Evolutionary conservation across 2,113 vertebrate genomes (phyloP), one percentile per base, ranked within the genome.

Genomic region (Potamarius usumacintae): DNA sequence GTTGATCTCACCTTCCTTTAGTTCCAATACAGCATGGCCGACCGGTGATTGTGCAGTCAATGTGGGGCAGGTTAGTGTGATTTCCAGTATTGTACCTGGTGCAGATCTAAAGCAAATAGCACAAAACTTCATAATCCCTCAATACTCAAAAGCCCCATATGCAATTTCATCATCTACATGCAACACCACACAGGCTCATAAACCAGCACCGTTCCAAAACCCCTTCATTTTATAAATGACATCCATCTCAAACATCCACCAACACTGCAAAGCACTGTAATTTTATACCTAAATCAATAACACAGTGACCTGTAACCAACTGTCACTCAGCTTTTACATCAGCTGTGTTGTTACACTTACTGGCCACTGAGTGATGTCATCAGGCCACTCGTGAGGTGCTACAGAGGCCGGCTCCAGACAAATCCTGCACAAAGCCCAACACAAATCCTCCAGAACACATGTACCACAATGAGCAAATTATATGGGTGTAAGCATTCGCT

Each of bases 301-400:
- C 17, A 3, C 6, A 71, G 27, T 71, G 69, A 72, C 34, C 7
- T 18, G 74, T 7, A 53, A 55, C 25, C 62, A 67, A 52, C 25
- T 52, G 55, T 20, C 62, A 30, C 5, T 48, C n/a, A 48, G 17
- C 8, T n/a, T 34, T 60, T 25, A 17, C 10, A 22, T 11, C 63
- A 22, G 34, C 0, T 6, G 58, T 88, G 77, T 0, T 57, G 11
- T 20, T 60, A 52, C 50, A 94, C 98, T 96, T 93, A 99, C 98
- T 57, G 98, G 98, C 98, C 98, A 99, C 88, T 97, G 97, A 92
- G 98, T 99, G 95, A 99, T 99, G 94, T 99, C 98, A 91, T 99
- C 97, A 0, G 97, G 96, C 98, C 98, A 99, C 89, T 99, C 97
- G 0, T 99, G 98, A 0, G 98, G 98, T 15, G 97, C 92, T 87